Evolutionary conservation across 2,797 vertebrate species (phyloP).

Genomic region (Galaxias olidus): DNA sequence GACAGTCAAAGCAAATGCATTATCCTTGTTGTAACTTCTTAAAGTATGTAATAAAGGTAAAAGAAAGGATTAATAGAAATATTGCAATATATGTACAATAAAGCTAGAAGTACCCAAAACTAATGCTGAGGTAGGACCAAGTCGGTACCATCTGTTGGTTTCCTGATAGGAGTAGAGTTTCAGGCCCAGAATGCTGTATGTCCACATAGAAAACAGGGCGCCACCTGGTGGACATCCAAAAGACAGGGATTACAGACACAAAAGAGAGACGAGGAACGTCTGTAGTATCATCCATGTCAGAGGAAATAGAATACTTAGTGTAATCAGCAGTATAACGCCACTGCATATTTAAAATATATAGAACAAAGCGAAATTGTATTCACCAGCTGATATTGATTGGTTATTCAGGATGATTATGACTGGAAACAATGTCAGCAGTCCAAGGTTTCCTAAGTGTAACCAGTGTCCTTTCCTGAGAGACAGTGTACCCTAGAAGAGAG

Average conservation of each 20-base stretch:
- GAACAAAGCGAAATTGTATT: constrained; percentile 4
- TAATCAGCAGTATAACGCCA: too few relatives aligned
- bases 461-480: constrained; percentile 21
- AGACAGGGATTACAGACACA: neutral
- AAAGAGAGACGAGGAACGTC: neutral
- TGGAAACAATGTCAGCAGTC: constrained; percentile 48
- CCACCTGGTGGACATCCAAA: constrained; percentile 55
- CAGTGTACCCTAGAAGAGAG: constrained; percentile 38
- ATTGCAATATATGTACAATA: neutral
- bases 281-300: too few relatives aligned
- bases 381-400: constrained; percentile 54
- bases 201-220: constrained; percentile 49
- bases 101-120: neutral
- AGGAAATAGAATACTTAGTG: too few relatives aligned
- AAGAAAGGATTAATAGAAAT: too few relatives aligned
- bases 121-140: constrained; percentile 10
- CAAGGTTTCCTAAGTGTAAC: constrained; percentile 54
- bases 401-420: constrained; percentile 36
- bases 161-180: constrained; percentile 55
- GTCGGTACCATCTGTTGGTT: constrained; percentile 49
- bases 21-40: too few relatives aligned
- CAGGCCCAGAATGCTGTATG: constrained; percentile 41
- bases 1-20: too few relatives aligned
- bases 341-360: neutral
- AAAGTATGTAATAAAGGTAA: too few relatives aligned